Evolutionary conservation across 2,888 invertebrate species (phyloP).

Genomic region (Eilema caniola): DNA sequence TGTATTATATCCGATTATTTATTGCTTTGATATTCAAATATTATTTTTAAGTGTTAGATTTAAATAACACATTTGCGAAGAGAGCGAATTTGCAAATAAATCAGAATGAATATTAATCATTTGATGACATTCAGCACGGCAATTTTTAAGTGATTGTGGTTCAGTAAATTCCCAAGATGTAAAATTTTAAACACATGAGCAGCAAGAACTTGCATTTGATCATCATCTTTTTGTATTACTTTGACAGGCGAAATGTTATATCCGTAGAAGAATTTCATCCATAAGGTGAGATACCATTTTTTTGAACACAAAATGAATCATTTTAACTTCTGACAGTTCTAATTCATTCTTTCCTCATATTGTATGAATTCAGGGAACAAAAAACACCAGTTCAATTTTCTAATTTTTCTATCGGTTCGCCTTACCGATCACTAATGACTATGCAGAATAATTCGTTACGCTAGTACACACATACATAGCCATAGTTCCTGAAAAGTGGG

Average conservation of each 20-base stretch:
- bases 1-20: constrained; percentile 25
- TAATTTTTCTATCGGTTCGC: constrained; percentile 50
- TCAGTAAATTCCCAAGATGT: neutral
- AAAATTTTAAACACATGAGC: neutral
- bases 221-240: neutral
- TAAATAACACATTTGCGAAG: constrained; percentile 14
- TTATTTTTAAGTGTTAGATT: constrained; percentile 10
- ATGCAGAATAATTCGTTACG: constrained; percentile 59
- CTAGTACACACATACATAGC: constrained; percentile 58
- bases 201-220: neutral
- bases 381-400: constrained; percentile 38
- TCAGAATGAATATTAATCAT: constrained; percentile 9
- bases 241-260: neutral
- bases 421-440: constrained; percentile 58
- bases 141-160: neutral
- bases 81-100: constrained; percentile 14
- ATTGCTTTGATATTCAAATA: constrained; percentile 17
- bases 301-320: neutral
- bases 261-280: too few species aligned
- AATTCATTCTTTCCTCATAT: constrained; percentile 7
- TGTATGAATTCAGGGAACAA: constrained; percentile 12
- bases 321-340: neutral
- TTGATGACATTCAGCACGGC: neutral
- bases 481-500: constrained; percentile 79
- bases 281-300: neutral